These are phyloP conservation scores for Panonychus citri DNA, from an alignment of 1,140 invertebrate species.

Conservation along the genomic window DNA sequence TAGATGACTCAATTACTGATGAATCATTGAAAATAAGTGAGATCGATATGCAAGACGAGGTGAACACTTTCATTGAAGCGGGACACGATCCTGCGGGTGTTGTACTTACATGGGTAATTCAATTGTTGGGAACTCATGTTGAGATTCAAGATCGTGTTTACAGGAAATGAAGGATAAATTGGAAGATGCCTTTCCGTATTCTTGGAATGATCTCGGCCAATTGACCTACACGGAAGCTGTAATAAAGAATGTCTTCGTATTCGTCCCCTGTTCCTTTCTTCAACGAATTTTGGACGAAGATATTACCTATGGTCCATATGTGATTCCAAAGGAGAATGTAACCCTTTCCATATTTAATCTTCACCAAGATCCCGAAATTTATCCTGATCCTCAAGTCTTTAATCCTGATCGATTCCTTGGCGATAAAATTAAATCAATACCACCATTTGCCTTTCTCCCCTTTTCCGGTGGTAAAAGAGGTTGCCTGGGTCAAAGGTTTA, in stretches of 20 bases:
- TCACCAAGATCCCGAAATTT: conserved; percentile 39
- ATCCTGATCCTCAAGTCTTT: conserved; percentile 41
- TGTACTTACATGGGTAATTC: neutral
- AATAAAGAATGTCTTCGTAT: conserved; percentile 36
- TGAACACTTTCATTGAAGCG: neutral
- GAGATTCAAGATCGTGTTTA: neutral
- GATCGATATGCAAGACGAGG: neutral
- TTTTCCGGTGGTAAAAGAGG: neutral
- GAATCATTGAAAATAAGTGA: neutral
- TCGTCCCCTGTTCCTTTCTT: conserved; percentile 30
- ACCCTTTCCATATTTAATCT: conserved; percentile 18
- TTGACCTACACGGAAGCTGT: conserved; percentile 12
- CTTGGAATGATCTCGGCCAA: neutral
- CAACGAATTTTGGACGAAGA: neutral
- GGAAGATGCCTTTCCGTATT: neutral
- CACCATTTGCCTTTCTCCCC: conserved; percentile 23
- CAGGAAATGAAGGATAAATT: neutral
- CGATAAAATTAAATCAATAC: conserved; percentile 20
- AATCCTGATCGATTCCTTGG: conserved; percentile 48
- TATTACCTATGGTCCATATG: neutral
- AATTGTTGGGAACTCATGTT: neutral
- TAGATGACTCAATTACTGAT: neutral
- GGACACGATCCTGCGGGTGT: neutral
- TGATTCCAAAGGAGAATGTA: neutral
- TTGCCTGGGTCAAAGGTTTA: neutral